These are phyloP conservation scores for Gasteruption jaculator DNA, from an alignment of 2,888 invertebrate species.

Conservation along the genomic window DNA sequence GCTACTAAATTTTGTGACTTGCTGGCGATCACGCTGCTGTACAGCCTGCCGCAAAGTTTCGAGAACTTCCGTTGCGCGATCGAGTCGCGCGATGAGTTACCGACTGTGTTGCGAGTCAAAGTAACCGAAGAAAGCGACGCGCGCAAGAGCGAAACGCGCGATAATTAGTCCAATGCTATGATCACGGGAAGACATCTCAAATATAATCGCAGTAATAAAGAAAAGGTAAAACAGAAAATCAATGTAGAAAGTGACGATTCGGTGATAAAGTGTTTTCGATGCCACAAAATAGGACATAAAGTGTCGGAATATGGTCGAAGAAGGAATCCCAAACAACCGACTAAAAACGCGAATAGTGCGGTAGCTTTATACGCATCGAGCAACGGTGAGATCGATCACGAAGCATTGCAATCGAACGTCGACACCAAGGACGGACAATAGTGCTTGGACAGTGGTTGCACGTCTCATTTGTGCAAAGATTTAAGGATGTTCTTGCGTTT, in stretches of 20 bases:
- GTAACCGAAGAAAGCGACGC: constrained; percentile 13
- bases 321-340: constrained; percentile 3
- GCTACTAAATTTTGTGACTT: constrained; percentile 36
- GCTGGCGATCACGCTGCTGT: constrained; percentile 16
- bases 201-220: neutral
- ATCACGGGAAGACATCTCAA: neutral
- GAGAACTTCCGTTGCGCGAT: constrained; percentile 24
- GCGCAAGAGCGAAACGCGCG: constrained; percentile 4
- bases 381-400: neutral
- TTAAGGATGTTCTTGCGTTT: constrained; percentile 9
- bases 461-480: constrained; percentile 18
- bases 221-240: neutral
- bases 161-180: constrained; percentile 4
- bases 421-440: constrained; percentile 5
- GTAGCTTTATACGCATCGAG: constrained; percentile 8
- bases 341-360: constrained; percentile 12
- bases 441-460: constrained; percentile 22
- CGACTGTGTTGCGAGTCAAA: constrained; percentile 12
- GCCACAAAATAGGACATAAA: constrained; percentile 13
- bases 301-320: constrained; percentile 6
- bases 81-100: constrained; percentile 21
- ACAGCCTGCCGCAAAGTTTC: constrained; percentile 18
- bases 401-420: constrained; percentile 8
- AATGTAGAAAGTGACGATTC: constrained; percentile 1
- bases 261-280: constrained; percentile 11